A percentile compares a stretch with the other conserved stretches of the same genome.
Conservation (phyloP, 1,140 invertebrate genomes). For the Megalopta genalis region DNA sequence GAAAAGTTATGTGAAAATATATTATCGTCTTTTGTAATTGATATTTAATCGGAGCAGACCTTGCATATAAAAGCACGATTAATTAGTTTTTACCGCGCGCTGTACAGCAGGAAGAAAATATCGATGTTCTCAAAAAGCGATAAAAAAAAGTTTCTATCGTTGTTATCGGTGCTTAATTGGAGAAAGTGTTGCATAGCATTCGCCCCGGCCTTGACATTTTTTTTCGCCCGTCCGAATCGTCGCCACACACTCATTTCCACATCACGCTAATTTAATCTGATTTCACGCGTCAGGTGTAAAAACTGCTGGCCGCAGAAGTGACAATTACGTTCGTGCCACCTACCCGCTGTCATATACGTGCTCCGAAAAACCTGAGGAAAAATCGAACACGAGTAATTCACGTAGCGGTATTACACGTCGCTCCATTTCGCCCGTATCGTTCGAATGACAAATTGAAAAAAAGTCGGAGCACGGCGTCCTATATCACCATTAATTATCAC, state of each 20-base stretch:
- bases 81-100: too few relatives aligned
- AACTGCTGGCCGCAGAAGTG: not conserved
- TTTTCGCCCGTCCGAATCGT: not conserved
- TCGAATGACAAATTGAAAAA: conserved; percentile 57
- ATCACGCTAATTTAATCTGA: not conserved
- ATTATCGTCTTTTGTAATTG: too few relatives aligned
- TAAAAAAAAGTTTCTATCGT: too few relatives aligned
- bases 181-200: not conserved
- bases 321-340: not conserved
- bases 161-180: too few relatives aligned
- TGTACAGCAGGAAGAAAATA: too few relatives aligned
- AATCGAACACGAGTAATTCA: not conserved
- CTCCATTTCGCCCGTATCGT: conserved; percentile 31
- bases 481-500: conserved; percentile 41
- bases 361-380: not conserved
- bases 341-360: not conserved
- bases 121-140: too few relatives aligned
- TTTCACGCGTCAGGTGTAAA: not conserved
- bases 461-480: conserved; percentile 1
- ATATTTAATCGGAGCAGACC: too few relatives aligned
- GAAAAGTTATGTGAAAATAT: too few relatives aligned
- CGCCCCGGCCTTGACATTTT: not conserved
- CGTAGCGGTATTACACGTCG: not conserved
- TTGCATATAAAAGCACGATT: not conserved
- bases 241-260: not conserved